Evolutionary conservation across 2,797 vertebrate species (phyloP).

Genomic region (Cyprinella venusta): DNA sequence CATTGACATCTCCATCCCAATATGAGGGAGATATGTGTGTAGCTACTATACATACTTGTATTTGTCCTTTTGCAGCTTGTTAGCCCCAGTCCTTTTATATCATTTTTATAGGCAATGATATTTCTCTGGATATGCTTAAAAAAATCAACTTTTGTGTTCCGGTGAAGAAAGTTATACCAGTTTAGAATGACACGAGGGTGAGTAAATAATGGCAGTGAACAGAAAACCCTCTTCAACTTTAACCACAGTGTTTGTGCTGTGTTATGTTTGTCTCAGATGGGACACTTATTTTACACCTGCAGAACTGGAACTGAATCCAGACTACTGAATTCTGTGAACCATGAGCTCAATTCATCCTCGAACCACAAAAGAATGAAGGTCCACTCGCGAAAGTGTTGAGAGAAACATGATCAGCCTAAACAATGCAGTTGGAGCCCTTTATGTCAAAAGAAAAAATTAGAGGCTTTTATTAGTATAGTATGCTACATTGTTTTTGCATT

Average conservation of each 20-base stretch:
- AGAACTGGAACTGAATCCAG: conserved; percentile 7
- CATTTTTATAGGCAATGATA: background rate
- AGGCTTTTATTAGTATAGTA: background rate
- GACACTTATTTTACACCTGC: background rate
- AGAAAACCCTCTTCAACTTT: background rate
- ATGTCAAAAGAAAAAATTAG: background rate
- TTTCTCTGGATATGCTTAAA: background rate
- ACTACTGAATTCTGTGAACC: background rate
- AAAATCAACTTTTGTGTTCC: background rate
- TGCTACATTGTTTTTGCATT: background rate
- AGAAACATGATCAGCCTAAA: background rate
- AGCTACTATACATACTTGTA: background rate
- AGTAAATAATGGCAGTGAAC: background rate
- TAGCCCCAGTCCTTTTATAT: background rate
- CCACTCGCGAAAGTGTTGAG: background rate
- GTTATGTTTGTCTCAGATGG: background rate
- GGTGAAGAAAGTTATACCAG: background rate
- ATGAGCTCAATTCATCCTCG: background rate
- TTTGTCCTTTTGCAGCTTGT: background rate
- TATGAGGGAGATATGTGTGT: background rate
- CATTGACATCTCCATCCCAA: background rate
- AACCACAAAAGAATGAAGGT: background rate
- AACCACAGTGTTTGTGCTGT: background rate
- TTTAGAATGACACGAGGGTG: background rate
- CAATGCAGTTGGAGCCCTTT: background rate